These are phyloP conservation scores for Phrynocephalus vlangalii DNA, from an alignment of 2,797 vertebrate species.

Conservation along the genomic window DNA sequence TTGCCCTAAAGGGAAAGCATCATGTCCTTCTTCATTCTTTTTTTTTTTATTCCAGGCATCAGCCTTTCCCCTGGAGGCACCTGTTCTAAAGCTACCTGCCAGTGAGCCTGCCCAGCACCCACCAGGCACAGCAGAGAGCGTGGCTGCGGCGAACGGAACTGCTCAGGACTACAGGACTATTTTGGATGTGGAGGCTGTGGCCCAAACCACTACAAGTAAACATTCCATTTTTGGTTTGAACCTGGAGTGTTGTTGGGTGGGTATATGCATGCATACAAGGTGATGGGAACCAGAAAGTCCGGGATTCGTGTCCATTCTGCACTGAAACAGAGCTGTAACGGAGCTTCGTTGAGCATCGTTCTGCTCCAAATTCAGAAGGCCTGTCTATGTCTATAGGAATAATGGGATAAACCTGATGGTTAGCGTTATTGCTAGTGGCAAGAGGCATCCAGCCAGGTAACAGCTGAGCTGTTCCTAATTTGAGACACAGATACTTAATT, in stretches of 20 bases:
- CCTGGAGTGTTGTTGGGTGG: no score
- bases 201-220: constrained; percentile 84
- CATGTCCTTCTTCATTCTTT: constrained; percentile 23
- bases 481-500: neutral
- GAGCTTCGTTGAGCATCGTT: neutral
- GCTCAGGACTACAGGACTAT: constrained; percentile 64
- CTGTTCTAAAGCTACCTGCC: constrained; percentile 2
- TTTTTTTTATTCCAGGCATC: constrained; percentile 77
- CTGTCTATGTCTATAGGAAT: neutral
- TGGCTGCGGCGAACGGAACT: constrained; percentile 44
- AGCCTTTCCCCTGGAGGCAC: constrained; percentile 71
- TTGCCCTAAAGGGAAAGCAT: neutral
- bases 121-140: constrained; percentile 66
- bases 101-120: constrained; percentile 64
- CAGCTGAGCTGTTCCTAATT: neutral
- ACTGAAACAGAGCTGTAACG: neutral
- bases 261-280: neutral
- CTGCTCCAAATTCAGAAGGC: neutral
- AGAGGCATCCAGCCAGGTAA: neutral
- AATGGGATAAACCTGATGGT: neutral
- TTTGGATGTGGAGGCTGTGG: constrained; percentile 74
- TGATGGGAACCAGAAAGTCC: neutral
- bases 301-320: neutral
- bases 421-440: neutral
- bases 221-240: neutral